Percentiles rank a stretch among this genome's conserved stretches.
Conservation (phyloP, 2,113 vertebrate genomes). For the Pteronura brasiliensis region DNA sequence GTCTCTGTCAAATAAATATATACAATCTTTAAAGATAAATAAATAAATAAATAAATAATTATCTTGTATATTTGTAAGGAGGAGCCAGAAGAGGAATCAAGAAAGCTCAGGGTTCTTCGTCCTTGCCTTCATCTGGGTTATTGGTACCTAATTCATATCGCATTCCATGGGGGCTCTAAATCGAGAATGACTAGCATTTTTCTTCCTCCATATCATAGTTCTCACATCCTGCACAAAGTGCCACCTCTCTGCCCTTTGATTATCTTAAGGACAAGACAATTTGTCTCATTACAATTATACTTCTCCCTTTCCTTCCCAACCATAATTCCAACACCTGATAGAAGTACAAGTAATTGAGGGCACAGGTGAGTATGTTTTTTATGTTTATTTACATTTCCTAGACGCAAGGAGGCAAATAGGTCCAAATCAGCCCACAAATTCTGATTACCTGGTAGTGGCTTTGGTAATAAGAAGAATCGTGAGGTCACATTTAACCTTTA, state of each 20-base stretch:
- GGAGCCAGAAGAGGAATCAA: not conserved
- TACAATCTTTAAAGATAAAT: too few species aligned
- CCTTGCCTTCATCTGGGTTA: not conserved
- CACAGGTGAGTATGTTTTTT: not conserved
- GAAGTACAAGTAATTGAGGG: not conserved
- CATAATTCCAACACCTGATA: not conserved
- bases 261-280: not conserved
- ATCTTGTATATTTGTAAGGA: not conserved
- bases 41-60: too few species aligned
- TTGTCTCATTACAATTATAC: not conserved
- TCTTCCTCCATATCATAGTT: not conserved
- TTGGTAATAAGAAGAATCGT: not conserved
- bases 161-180: not conserved
- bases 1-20: too few species aligned
- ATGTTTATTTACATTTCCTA: not conserved
- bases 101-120: not conserved
- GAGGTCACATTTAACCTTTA: not conserved
- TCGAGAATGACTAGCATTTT: not conserved
- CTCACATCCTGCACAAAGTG: not conserved
- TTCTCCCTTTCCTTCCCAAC: not conserved
- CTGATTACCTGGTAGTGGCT: not conserved
- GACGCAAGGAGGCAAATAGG: not conserved
- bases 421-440: not conserved
- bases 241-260: not conserved
- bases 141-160: not conserved